Base-by-base conservation (phyloP, 2,797 vertebrate genomes). In the Melanogrammus aeglefinus region DNA sequence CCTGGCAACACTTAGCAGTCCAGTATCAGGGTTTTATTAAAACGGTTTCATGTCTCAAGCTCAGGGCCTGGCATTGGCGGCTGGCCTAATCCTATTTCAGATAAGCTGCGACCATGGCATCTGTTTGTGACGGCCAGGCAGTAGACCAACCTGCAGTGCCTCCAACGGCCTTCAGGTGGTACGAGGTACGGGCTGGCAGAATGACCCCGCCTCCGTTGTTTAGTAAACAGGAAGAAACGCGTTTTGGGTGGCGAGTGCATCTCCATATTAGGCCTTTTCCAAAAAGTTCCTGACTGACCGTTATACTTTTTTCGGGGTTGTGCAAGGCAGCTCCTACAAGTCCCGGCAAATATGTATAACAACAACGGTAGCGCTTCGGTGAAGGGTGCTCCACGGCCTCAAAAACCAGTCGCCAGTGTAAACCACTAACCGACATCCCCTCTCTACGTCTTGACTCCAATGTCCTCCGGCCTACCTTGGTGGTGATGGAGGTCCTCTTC, bases 401-500 rank as follows among this genome's bases (percentile, higher is more conserved):
- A 33, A 4, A 4, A 33, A 33, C 31, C 31, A 31, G 31, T 31
- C 31, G 4, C 31, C 31, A 33, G 31, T 33, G 31, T 33, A 33
- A 33, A 33, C 31, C 31, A 33, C 31, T 2, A 33, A 33, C 31
- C 4, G 31, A 33, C 31, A 33, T 33, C 31, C 31, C 31, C 31
- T 4, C 31, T 33, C 31, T 33, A 33, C 31, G 3, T 33, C 31
- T 4, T 33, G 31, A 33, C 31, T 33, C 31, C 3, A 33, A 33
- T 3, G 3, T 33, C 31, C 41, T 16, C 6, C 10, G 16, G 6
- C 14, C 78, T 81, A 94, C 98, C 96, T 99, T 99, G 57, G 97
- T 97, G 79, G 96, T 94, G 80, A 99, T 95, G 0, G 97, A 96
- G 0, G 96, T 91, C 86, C 97, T 97, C 86, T 99, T 99, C 93